Percentiles rank a stretch among this genome's conserved stretches.
Evolutionary conservation across 2,888 invertebrate species (phyloP).

Genomic region (Andrena praecox): DNA sequence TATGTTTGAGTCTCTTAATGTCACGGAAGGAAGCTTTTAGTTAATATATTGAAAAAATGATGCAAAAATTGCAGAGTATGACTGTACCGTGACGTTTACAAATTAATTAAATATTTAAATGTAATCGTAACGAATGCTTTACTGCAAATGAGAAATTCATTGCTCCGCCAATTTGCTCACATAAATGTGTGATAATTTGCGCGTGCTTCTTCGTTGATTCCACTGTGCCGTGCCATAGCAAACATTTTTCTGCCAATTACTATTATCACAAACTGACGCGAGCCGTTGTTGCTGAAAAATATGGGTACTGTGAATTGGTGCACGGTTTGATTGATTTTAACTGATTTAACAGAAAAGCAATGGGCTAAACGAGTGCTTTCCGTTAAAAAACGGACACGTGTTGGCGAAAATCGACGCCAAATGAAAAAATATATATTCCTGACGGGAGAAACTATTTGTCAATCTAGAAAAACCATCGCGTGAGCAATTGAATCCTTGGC

Average conservation of each 20-base stretch:
- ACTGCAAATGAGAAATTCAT: no score
- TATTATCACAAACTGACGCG: not conserved
- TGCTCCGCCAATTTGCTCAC: no score
- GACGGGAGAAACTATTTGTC: constrained; percentile 46
- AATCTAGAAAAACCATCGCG: constrained; percentile 27
- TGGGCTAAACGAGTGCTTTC: constrained; percentile 41
- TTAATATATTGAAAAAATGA: no score
- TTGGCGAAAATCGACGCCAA: constrained; percentile 17
- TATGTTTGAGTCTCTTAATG: no score
- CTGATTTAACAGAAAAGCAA: constrained; percentile 30
- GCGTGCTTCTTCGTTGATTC: not conserved
- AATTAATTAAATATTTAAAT: no score
- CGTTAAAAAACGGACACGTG: constrained; percentile 26
- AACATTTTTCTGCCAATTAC: not conserved
- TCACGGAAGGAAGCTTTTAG: no score
- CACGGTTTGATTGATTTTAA: constrained; percentile 41
- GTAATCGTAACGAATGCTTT: no score
- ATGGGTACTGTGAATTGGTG: constrained; percentile 13
- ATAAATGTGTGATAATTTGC: not conserved
- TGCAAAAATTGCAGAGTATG: no score
- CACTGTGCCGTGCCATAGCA: not conserved
- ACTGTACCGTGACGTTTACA: no score
- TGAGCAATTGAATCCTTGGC: constrained; percentile 24
- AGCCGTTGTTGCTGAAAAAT: constrained; percentile 18
- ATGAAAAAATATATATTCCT: constrained; percentile 34